Evolutionary conservation across 1,140 invertebrate genomes (phyloP), one percentile per base, ranked within the genome.

Genomic region (Bombus impatiens): DNA sequence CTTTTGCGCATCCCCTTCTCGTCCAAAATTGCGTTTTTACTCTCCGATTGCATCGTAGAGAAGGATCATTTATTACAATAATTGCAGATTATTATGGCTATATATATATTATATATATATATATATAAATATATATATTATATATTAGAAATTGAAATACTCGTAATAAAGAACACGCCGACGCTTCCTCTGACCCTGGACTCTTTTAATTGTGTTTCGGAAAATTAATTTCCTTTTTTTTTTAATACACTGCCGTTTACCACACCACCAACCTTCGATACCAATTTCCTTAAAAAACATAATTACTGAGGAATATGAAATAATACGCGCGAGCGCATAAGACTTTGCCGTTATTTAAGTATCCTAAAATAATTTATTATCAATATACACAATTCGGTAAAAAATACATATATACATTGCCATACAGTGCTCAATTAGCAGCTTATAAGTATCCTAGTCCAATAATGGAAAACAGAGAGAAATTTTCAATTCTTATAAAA

Each of bases 141-240:
- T 94, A 94, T 94, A 94, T 94, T 94, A 95, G 93, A 94, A 93
- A 94, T 93, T 94, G 92, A 95, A 94, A 93, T 94, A 94, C 91
- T 94, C 94, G 89, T 94, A 94, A 94, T 94, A 94, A 94, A 94
- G 92, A 88, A 94, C 91, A 94, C 91, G 93, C 94, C 92, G 93
- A 94, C 91, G 93, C 94, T 95, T 94, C 93, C 93, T 94, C 93
- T 94, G 92, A 94, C 53, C 72, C 70, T 86, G 65, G 70, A 59
- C 53, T 88, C 18, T 79, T 88, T 82, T 75, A 62, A 68, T 89
- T 42, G 32, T 59, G 59, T 77, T 59, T 42, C 18, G 28, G 32
- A 40, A 13, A 12, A 62, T 47, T 77, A 13, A 28, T 59, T 83
- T 37, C 75, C 44, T 32, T 12, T 12, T 57, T 28, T 62, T 40